Percentiles rank a stretch among this genome's conserved stretches.
Conservation (phyloP, 2,113 vertebrate species). For the Dicaeum eximium region DNA sequence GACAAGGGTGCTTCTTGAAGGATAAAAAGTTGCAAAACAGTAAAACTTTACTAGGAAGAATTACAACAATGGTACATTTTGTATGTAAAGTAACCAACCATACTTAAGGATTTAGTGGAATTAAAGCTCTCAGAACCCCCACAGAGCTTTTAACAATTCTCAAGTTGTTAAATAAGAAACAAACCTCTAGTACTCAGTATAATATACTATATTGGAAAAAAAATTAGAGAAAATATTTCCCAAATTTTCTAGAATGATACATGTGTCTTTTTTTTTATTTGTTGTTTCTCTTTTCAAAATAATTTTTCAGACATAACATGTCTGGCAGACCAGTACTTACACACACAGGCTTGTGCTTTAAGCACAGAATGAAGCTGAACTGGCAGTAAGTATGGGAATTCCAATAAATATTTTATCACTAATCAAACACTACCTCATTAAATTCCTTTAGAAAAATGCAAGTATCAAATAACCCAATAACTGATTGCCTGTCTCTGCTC, state of each 20-base stretch:
- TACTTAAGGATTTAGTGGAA: not conserved
- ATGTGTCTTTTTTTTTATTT: not conserved
- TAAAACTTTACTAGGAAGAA: not conserved
- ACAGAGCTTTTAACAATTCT: not conserved
- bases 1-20: not conserved
- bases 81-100: not conserved
- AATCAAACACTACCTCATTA: not conserved
- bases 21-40: not conserved
- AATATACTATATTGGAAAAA: not conserved
- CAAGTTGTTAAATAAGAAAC: not conserved
- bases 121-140: not conserved
- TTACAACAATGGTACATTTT: not conserved
- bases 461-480: not conserved
- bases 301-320: not conserved
- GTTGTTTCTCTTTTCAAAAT: not conserved
- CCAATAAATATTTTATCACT: not conserved
- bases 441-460: not conserved
- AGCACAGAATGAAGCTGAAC: not conserved
- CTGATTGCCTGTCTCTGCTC: not conserved
- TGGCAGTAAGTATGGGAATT: not conserved
- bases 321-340: constrained; percentile 11
- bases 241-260: not conserved
- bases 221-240: not conserved
- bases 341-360: not conserved
- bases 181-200: not conserved